Evolutionary conservation across 2,888 invertebrate species (phyloP).

Genomic region (Meiosimyza decipiens): DNA sequence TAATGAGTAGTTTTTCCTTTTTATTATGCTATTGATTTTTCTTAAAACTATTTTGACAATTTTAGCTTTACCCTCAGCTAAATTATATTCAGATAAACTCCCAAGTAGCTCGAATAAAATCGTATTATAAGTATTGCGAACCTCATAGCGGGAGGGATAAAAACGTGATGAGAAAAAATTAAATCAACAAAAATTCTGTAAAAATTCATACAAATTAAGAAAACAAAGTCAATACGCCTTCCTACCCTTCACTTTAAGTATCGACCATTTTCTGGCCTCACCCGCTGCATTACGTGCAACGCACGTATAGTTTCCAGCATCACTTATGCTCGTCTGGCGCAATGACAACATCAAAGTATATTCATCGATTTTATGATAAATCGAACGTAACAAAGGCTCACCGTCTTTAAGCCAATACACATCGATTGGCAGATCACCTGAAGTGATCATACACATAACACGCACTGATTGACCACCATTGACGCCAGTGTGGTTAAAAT

Average conservation of each 20-base stretch:
- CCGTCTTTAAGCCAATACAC: conserved; percentile 74
- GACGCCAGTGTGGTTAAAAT: conserved; percentile 68
- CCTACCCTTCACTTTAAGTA: conserved; percentile 72
- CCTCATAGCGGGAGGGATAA: too few species aligned
- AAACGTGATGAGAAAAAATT: too few species aligned
- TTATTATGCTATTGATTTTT: too few species aligned
- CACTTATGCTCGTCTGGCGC: conserved; percentile 65
- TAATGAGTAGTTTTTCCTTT: too few species aligned
- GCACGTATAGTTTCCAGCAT: conserved; percentile 72
- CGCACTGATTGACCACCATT: conserved; percentile 69
- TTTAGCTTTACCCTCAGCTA: too few species aligned
- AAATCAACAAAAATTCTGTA: too few species aligned
- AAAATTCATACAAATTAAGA: background rate
- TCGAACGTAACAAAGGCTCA: conserved; percentile 60
- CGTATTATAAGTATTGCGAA: too few species aligned
- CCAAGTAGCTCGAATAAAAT: too few species aligned
- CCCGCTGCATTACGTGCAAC: conserved; percentile 72
- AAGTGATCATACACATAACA: conserved; percentile 75
- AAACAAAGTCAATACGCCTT: background rate
- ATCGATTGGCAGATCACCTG: conserved; percentile 83
- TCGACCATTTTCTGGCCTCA: conserved; percentile 69
- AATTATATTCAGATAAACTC: too few species aligned
- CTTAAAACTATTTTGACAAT: too few species aligned
- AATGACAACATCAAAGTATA: conserved; percentile 68
- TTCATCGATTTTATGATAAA: conserved; percentile 68